Evolutionary conservation across 23 tunicate genomes (phyloP), one percentile per base, ranked within the genome.

Genomic region (Pegea sp.): DNA sequence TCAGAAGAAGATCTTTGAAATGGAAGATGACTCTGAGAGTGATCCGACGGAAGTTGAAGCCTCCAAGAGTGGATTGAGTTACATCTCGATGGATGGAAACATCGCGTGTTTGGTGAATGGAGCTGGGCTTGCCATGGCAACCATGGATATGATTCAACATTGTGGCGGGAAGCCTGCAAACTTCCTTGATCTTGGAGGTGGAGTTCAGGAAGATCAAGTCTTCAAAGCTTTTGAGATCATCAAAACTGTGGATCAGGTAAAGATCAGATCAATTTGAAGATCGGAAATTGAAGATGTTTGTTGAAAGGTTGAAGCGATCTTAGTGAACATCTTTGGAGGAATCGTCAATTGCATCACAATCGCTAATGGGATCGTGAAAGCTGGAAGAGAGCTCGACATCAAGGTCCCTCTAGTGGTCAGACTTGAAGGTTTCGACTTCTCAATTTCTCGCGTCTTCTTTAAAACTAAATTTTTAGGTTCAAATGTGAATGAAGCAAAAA

Each of bases 81-180:
- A 88, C 65, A 76, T 88, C 13, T 64, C 90, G 6, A 69, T 88
- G 97, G 97, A 88, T 55, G 97, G 97, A 65, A 71, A 88, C 49
- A 88, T 88, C 16, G 97, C 81, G 6, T 88, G 97, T 56, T 54
- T 88, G 50, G 92, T 88, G 3, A 88, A 88, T 56, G 98, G 98
- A 24, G 98, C 98, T 52, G 98, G 98, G 2, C 53, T 90, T 19
- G 98, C 98, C 22, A 88, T 88, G 97, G 97, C 97, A 49, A 88
- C 97, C 18, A 88, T 88, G 97, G 97, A 88, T 33, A 88, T 88
- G 4, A 76, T 88, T 44, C 64, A 88, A 57, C 90, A 77, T 51
- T 62, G 74, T 34, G 90, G 90, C 0, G 97, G 97, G 4, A 56
- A 61, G 25, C 97, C 97, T 7, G 97, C 97, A 5, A 88, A 88